A percentile compares a stretch with the other conserved stretches of the same genome.
Evolutionary conservation across 2,888 invertebrate genomes (phyloP).

Genomic region (Lymantria dispar): DNA sequence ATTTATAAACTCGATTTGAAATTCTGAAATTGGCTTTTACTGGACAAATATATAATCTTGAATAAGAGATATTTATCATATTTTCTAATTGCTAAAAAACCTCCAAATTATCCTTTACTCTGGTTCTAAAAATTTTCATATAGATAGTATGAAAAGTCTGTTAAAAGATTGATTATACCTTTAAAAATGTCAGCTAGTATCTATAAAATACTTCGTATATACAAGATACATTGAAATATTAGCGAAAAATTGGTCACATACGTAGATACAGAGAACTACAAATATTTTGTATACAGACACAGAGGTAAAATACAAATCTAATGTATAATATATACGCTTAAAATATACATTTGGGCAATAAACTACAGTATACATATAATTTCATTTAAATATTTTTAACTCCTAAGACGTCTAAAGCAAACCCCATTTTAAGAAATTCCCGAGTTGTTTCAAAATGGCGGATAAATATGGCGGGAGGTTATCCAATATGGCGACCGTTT

Average conservation of each 20-base stretch:
- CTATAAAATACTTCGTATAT: not conserved
- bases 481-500: conserved; percentile 36
- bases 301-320: conserved; percentile 32
- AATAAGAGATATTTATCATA: no score
- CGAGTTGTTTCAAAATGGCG: conserved; percentile 28
- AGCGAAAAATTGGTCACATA: conserved; percentile 11
- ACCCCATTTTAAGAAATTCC: conserved; percentile 32
- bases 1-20: no score
- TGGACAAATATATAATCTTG: no score
- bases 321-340: conserved; percentile 41
- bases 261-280: conserved; percentile 16
- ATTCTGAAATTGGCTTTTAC: no score
- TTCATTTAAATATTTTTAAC: conserved; percentile 25
- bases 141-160: no score
- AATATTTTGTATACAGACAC: not conserved
- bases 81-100: no score
- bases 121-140: no score
- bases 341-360: conserved; percentile 45
- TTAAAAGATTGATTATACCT: not conserved
- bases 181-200: not conserved
- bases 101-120: no score
- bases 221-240: conserved; percentile 6
- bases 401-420: conserved; percentile 27
- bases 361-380: conserved; percentile 52
- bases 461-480: not conserved